Evolutionary conservation across 2,888 invertebrate genomes (phyloP).

Genomic region (Drosophila quinaria): DNA sequence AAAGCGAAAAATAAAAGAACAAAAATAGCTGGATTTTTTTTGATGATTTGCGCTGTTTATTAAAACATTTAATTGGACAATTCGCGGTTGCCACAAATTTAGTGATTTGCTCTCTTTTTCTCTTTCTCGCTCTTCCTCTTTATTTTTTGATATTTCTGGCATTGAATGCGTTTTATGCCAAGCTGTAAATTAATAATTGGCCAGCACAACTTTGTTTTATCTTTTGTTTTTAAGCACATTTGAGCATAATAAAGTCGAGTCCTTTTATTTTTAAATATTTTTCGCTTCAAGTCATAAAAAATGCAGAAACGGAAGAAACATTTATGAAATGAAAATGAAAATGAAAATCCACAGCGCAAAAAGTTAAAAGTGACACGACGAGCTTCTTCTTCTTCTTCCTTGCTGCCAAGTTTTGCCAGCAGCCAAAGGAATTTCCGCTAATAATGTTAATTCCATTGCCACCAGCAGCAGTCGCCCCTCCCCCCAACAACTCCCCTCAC

Average conservation of each 20-base stretch:
- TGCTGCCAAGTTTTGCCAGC: constrained; percentile 10
- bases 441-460: constrained; percentile 83
- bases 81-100: constrained; percentile 38
- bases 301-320: constrained; percentile 47
- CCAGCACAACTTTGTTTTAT: neutral
- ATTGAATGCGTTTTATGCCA: constrained; percentile 24
- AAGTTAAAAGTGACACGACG: constrained; percentile 66
- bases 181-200: constrained; percentile 44
- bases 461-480: constrained; percentile 25
- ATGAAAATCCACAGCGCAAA: constrained; percentile 61
- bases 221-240: constrained; percentile 20
- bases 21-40: constrained; percentile 54
- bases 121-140: neutral
- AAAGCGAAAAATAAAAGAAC: constrained; percentile 16
- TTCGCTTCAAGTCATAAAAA: constrained; percentile 46
- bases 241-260: constrained; percentile 29
- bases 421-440: constrained; percentile 69
- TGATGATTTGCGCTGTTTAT: constrained; percentile 54
- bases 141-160: neutral
- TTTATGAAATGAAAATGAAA: constrained; percentile 51
- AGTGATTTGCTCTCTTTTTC: neutral
- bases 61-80: constrained; percentile 72
- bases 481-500: neutral
- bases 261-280: constrained; percentile 15
- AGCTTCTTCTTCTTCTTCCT: constrained; percentile 2